Conservation (phyloP, 37 sponge, comb jelly and placozoan genomes). For the Hexactinellida sp. region DNA sequence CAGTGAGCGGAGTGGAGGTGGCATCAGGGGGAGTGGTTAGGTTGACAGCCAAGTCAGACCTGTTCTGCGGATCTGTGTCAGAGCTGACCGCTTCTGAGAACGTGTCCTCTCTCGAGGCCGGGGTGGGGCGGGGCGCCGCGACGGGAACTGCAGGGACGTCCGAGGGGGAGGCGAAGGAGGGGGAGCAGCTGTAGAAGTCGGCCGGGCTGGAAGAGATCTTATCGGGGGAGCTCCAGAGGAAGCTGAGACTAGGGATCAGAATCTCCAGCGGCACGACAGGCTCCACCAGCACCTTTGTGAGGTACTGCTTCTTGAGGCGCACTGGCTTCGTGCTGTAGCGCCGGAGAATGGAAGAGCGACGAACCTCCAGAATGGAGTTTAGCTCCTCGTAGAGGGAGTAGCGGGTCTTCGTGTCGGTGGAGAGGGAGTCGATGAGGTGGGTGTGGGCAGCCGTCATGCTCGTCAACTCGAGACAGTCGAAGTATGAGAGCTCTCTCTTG, state of each 20-base stretch:
- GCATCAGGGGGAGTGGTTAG: not conserved
- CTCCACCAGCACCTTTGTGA: slow-evolving; percentile 2
- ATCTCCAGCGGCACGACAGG: slow-evolving; percentile 10
- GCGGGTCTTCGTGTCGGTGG: not conserved
- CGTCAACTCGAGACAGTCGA: not conserved
- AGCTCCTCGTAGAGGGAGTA: slow-evolving; percentile 2
- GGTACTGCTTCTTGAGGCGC: slow-evolving; percentile 14
- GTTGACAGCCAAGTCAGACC: not conserved
- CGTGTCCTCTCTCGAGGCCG: not conserved
- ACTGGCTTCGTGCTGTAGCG: slow-evolving; percentile 5
- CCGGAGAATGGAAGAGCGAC: slow-evolving; percentile 8
- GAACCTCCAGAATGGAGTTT: not conserved
- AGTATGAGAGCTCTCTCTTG: not conserved
- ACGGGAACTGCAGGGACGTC: not conserved
- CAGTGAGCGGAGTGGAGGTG: not conserved
- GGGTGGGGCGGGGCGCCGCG: not conserved
- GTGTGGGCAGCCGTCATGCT: not conserved
- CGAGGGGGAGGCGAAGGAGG: not conserved
- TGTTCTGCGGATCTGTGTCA: not conserved
- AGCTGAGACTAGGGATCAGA: not conserved
- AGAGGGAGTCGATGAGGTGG: not conserved
- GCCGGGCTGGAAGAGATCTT: not conserved
- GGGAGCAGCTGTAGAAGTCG: not conserved
- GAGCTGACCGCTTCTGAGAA: not conserved
- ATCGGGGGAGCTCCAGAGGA: not conserved